Evolutionary conservation across 2,113 vertebrate species (phyloP), one percentile per base, ranked within the genome.

Genomic region (Sebastes schlegelii): DNA sequence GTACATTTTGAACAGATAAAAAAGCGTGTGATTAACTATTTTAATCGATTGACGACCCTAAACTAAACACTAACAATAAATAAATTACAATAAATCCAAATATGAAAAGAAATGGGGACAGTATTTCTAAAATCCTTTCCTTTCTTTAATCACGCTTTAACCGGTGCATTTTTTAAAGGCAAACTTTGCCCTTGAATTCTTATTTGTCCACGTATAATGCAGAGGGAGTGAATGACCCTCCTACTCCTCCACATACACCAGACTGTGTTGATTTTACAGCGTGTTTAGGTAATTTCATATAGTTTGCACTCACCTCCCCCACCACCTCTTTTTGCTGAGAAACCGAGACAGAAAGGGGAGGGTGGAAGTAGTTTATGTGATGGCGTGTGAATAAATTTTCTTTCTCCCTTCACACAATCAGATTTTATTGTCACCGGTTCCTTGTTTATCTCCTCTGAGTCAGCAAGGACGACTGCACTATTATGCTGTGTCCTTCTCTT

Each of bases 401-500:
- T 52, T 43, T 74, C 55, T 74, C 46, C 19, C 48, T 17, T 40
- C 10, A 40, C 43, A 68, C 17, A 34, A 43, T 83, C 67, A 40
- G 55, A 42, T 79, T 79, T 82, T 76, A 69, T 72, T 23, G 67
- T 80, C 64, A 64, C 16, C 21, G 2, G 7, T 21, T 9, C 34
- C 0, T 74, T 70, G 55, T 66, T 84, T 77, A 73, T 81, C 52
- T 73, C 67, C 70, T 82, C 46, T 13, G 67, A 78, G 71, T 74
- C 82, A 72, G 72, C 73, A 79, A 75, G 77, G 83, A 69, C 34
- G 0, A 11, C 26, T 26, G 40, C 57, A 10, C 62, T 40, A 42
- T 80, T 75, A 19, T 70, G 14, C 40, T 51, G 64, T 45, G 21
- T 71, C 55, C 65, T 63, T 26, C 76, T 81, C 23, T 61, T 74